These are phyloP conservation scores for Holacanthus passer DNA, from an alignment of 2,113 vertebrate species.

Conservation along the genomic window DNA sequence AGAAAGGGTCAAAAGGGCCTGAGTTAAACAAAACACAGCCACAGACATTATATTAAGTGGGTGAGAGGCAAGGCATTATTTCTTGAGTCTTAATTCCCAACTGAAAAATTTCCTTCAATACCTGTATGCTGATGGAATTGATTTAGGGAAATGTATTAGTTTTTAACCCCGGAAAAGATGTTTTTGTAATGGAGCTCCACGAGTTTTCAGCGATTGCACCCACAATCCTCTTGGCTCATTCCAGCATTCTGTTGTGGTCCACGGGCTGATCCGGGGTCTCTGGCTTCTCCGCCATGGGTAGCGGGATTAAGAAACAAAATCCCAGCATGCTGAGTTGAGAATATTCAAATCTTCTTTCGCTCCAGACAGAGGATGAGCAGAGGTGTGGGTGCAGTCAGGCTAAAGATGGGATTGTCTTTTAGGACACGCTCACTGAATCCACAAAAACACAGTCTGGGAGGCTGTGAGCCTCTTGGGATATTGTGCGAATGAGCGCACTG, in stretches of 20 bases:
- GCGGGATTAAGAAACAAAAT: conserved; percentile 68
- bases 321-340: conserved; percentile 65
- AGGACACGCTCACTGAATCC: conserved; percentile 63
- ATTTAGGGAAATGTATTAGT: neutral
- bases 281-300: conserved; percentile 12
- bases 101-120: conserved; percentile 3
- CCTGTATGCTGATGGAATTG: neutral
- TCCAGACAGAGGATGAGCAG: conserved; percentile 68
- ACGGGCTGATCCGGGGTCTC: neutral
- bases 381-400: conserved; percentile 67
- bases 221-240: neutral
- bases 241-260: conserved; percentile 29
- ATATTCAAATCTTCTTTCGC: conserved; percentile 74
- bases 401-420: conserved; percentile 76
- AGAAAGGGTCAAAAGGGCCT: conserved; percentile 21
- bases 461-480: conserved; percentile 62
- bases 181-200: neutral
- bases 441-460: conserved; percentile 51
- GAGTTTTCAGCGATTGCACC: neutral
- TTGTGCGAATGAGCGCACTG: conserved; percentile 62
- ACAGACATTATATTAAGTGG: conserved; percentile 1
- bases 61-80: neutral
- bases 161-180: neutral
- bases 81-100: conserved; percentile 13
- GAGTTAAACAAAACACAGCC: conserved; percentile 17